Evolutionary conservation across 2,888 invertebrate species (phyloP).

Genomic region (Melikaiella ostensackeni): DNA sequence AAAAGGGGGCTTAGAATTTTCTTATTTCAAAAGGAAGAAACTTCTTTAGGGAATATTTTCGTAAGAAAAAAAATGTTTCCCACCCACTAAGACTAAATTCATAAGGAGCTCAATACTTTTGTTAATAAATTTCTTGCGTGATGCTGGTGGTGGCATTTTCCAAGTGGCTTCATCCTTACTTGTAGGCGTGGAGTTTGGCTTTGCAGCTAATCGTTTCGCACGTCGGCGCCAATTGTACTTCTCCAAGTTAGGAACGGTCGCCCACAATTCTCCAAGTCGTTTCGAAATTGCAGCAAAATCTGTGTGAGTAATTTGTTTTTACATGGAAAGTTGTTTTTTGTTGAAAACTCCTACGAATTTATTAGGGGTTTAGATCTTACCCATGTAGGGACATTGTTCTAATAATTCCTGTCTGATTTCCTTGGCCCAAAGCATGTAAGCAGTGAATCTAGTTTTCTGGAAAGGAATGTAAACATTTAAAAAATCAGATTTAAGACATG

Average conservation of each 20-base stretch:
- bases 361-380: slow-evolving; percentile 70
- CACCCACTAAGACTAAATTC: slow-evolving; percentile 21
- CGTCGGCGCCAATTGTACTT: slow-evolving; percentile 89
- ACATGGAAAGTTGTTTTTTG: neutral
- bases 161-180: slow-evolving; percentile 70
- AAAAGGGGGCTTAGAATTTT: neutral
- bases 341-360: neutral
- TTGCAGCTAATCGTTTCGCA: slow-evolving; percentile 84
- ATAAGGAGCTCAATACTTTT: slow-evolving; percentile 70
- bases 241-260: slow-evolving; percentile 85
- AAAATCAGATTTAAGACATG: slow-evolving; percentile 23
- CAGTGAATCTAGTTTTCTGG: slow-evolving; percentile 87
- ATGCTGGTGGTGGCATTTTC: slow-evolving; percentile 72
- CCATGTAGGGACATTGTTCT: slow-evolving; percentile 86
- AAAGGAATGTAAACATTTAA: slow-evolving; percentile 53
- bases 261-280: slow-evolving; percentile 92
- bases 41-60: neutral
- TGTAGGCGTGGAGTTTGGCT: slow-evolving; percentile 71
- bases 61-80: slow-evolving; percentile 36
- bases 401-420: slow-evolving; percentile 87
- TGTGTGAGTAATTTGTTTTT: slow-evolving; percentile 57
- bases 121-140: slow-evolving; percentile 78
- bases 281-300: slow-evolving; percentile 91
- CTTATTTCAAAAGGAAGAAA: neutral
- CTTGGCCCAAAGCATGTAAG: slow-evolving; percentile 95